A percentile compares a stretch with the other conserved stretches of the same genome.
phyloP scores from a whole-genome alignment of 2,888 invertebrate species.

The Agrenia bidenticulata region DNA sequence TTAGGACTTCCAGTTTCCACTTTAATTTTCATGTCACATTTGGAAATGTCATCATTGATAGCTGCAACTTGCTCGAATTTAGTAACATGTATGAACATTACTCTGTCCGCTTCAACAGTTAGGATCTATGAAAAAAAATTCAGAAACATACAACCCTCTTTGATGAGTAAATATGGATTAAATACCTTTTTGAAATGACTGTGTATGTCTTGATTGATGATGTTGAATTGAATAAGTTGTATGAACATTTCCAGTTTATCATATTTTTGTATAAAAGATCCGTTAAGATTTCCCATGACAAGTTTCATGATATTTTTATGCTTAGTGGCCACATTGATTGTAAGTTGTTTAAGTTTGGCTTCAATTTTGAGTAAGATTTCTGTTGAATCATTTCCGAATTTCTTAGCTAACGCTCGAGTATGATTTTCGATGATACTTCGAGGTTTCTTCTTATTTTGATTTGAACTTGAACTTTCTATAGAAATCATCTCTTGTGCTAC shows the following conservation, averaged over 20 bases:
- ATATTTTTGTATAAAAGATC: slow-evolving; percentile 70
- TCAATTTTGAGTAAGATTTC: slow-evolving; percentile 72
- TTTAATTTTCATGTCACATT: slow-evolving; percentile 74
- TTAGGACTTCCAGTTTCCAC: slow-evolving; percentile 80
- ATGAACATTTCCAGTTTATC: slow-evolving; percentile 76
- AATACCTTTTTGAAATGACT: slow-evolving; percentile 69
- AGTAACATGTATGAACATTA: slow-evolving; percentile 72
- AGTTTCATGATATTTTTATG: slow-evolving; percentile 67
- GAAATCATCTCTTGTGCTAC: slow-evolving; percentile 20
- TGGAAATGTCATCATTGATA: slow-evolving; percentile 56
- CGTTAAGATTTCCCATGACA: slow-evolving; percentile 67
- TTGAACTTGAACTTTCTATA: not conserved
- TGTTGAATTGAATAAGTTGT: slow-evolving; percentile 70
- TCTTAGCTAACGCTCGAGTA: slow-evolving; percentile 43
- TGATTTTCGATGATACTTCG: slow-evolving; percentile 32
- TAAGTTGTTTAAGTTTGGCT: slow-evolving; percentile 56
- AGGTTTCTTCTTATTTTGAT: not conserved
- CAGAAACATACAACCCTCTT: not conserved
- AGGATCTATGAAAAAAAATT: slow-evolving; percentile 61
- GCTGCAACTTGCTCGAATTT: slow-evolving; percentile 66
- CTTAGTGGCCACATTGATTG: slow-evolving; percentile 59
- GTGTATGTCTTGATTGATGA: slow-evolving; percentile 73
- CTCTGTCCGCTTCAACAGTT: slow-evolving; percentile 75
- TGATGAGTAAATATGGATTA: not conserved
- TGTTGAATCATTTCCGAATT: slow-evolving; percentile 42